Conservation (phyloP, 2,113 vertebrate species). For the Ciconia maguari region DNA sequence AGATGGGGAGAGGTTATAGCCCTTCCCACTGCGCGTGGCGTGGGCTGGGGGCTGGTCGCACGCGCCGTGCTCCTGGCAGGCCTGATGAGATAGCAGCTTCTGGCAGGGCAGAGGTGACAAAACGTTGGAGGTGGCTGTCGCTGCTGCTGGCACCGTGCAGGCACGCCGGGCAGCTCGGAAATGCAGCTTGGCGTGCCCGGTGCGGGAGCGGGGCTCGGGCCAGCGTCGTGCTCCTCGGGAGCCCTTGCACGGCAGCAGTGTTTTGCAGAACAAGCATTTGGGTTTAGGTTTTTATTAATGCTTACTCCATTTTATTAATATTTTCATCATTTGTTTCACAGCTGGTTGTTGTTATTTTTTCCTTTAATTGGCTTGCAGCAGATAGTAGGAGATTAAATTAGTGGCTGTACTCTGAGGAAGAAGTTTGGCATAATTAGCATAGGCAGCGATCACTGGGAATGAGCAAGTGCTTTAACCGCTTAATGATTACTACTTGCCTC, state of each 20-base stretch:
- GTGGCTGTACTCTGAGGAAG: not conserved
- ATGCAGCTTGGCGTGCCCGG: rapidly evolving
- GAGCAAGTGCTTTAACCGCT: not conserved
- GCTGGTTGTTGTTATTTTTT: not conserved
- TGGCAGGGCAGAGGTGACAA: not conserved
- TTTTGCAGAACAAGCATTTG: not conserved
- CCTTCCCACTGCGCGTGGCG: not conserved
- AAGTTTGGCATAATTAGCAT: not conserved
- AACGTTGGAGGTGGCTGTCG: too few relatives aligned
- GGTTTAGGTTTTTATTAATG: not conserved
- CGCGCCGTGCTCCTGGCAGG: not conserved
- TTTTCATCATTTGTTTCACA: not conserved
- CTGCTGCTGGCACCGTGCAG: rapidly evolving
- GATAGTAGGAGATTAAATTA: not conserved
- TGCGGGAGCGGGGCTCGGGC: rapidly evolving
- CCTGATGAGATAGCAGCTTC: too few relatives aligned
- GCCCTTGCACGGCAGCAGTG: rapidly evolving
- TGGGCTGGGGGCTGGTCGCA: not conserved
- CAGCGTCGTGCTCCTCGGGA: rapidly evolving
- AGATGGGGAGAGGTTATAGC: not conserved
- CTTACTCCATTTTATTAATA: not conserved
- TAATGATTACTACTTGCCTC: not conserved
- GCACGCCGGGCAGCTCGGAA: rapidly evolving
- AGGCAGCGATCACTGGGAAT: not conserved
- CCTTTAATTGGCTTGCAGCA: not conserved